Evolutionary conservation across 2,797 vertebrate genomes (phyloP).

Genomic region (Astyanax mexicanus): DNA sequence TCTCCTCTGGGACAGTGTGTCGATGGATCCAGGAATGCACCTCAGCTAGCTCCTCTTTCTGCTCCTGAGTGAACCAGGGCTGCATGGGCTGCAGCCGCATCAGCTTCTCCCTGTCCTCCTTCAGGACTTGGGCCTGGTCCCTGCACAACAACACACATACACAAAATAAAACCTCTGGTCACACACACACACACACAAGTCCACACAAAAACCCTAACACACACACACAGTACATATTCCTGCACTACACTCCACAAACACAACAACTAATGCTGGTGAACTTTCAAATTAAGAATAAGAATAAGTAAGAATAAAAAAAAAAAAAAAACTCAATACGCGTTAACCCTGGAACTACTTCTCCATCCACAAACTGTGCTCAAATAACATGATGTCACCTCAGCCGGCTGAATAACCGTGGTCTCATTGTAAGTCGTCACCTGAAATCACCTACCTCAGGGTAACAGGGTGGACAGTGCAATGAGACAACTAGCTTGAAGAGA

Average conservation of each 20-base stretch:
- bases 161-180: conserved; percentile 21
- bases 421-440: conserved; percentile 44
- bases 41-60: conserved; percentile 84
- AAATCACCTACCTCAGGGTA: conserved; percentile 56
- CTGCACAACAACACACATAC: conserved; percentile 65
- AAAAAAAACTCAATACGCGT: not conserved
- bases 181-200: not conserved
- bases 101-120: conserved; percentile 86
- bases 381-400: conserved; percentile 9
- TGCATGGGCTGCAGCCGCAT: conserved; percentile 78
- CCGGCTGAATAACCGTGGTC: conserved; percentile 22
- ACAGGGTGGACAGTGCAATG: conserved; percentile 50
- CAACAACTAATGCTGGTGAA: not conserved
- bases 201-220: not conserved
- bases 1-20: conserved; percentile 76
- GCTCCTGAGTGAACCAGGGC: conserved; percentile 84
- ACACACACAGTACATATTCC: not conserved
- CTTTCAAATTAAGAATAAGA: no score
- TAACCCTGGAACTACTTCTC: conserved; percentile 11
- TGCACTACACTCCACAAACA: not conserved
- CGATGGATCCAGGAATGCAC: conserved; percentile 86
- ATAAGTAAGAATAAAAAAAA: not conserved
- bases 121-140: conserved; percentile 81
- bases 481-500: conserved; percentile 53
- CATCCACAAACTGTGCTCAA: conserved; percentile 18